A percentile compares a stretch with the other conserved stretches of the same genome.
Conservation (phyloP, 2,113 vertebrate genomes). For the Struthidea cinerea region DNA sequence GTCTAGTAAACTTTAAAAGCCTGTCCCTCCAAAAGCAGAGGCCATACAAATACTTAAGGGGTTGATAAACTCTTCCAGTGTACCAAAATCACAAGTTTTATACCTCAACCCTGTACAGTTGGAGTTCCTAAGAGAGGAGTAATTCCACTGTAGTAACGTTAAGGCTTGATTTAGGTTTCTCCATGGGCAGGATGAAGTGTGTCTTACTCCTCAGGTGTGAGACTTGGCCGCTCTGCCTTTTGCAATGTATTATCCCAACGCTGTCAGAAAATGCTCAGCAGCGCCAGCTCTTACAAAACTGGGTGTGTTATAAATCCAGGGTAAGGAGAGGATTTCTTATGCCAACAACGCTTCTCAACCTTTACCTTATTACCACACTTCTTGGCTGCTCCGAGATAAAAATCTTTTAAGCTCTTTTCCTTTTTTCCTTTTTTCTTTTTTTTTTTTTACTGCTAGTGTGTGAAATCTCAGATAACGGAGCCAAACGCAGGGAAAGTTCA, state of each 20-base stretch:
- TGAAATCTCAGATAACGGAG: conserved; percentile 30
- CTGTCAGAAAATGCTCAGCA: conserved; percentile 48
- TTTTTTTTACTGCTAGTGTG: conserved; percentile 14
- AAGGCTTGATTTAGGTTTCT: conserved; percentile 63
- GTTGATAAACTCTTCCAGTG: conserved; percentile 46
- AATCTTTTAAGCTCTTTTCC: not conserved
- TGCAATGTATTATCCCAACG: conserved; percentile 60
- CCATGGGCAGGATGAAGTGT: conserved; percentile 48
- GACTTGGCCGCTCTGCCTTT: conserved; percentile 60
- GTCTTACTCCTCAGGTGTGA: conserved; percentile 70
- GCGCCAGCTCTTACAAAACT: conserved; percentile 64
- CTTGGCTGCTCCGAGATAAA: conserved; percentile 53
- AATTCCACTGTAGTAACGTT: not conserved
- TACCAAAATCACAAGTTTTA: conserved; percentile 37
- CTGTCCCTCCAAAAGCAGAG: not conserved
- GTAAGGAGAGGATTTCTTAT: conserved; percentile 52
- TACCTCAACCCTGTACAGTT: not conserved
- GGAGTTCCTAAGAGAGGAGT: conserved; percentile 11
- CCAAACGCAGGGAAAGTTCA: conserved; percentile 53
- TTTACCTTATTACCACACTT: conserved; percentile 73
- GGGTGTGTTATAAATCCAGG: conserved; percentile 62
- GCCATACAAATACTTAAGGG: conserved; percentile 29
- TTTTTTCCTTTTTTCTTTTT: not conserved
- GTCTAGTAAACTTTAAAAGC: conserved; percentile 17
- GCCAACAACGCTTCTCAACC: conserved; percentile 65